Conservation (phyloP, 2,888 invertebrate genomes). For the Lepetodrilus schrolli region DNA sequence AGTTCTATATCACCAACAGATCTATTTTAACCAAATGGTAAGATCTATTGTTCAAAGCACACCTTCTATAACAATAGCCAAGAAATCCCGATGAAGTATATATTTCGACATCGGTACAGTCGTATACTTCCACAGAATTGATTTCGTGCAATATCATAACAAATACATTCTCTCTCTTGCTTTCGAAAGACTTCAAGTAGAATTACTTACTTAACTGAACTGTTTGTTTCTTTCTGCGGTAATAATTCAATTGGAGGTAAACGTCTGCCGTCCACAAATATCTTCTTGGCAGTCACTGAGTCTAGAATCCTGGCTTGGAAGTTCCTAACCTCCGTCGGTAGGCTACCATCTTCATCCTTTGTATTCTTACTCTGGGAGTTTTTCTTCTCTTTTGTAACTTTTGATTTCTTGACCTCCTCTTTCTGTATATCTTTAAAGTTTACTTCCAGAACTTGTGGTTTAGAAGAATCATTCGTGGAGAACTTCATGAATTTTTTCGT, state of each 20-base stretch:
- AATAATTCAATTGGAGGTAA: constrained; percentile 67
- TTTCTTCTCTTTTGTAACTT: background rate
- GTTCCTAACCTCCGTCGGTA: constrained; percentile 54
- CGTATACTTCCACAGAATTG: no score
- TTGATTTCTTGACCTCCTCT: constrained; percentile 3
- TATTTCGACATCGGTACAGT: no score
- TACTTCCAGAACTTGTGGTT: background rate
- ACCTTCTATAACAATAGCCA: no score
- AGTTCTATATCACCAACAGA: no score
- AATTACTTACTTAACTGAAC: constrained; percentile 59
- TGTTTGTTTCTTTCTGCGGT: constrained; percentile 65
- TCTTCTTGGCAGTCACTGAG: constrained; percentile 61
- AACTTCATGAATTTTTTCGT: background rate
- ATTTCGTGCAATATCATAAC: background rate
- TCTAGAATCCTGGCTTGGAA: constrained; percentile 60
- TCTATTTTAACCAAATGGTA: no score
- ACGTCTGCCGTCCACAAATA: constrained; percentile 65
- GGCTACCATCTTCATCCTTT: constrained; percentile 9
- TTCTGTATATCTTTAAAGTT: background rate
- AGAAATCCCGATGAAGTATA: no score
- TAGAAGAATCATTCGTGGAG: background rate
- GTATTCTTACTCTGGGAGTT: background rate
- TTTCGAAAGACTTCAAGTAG: no score
- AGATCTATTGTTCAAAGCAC: no score
- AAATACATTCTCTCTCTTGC: background rate